Evolutionary conservation across 2,888 invertebrate genomes (phyloP).

Genomic region (Eumerus sabulonum): DNA sequence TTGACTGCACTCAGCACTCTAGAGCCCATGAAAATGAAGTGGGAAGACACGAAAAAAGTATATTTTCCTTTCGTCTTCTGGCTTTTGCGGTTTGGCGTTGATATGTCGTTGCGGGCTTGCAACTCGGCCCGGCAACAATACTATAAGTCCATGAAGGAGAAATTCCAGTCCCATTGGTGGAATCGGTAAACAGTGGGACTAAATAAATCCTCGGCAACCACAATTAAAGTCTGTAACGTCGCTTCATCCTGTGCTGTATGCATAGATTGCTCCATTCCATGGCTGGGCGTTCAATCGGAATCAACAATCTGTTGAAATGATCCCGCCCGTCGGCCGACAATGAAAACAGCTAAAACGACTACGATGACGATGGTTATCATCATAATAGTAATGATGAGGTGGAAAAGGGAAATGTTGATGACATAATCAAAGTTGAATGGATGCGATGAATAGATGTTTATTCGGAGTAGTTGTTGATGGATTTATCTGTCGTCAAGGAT

Average conservation of each 20-base stretch:
- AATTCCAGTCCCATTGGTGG: conserved; percentile 12
- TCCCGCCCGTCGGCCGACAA: conserved; percentile 2
- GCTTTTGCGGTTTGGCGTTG: conserved; percentile 12
- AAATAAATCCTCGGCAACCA: conserved; percentile 54
- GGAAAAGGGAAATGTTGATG: conserved; percentile 16
- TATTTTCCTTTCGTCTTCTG: conserved; percentile 10
- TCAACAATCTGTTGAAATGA: conserved; percentile 37
- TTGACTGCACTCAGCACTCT: conserved; percentile 30
- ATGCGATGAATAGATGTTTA: conserved; percentile 22
- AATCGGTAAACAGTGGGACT: conserved; percentile 53
- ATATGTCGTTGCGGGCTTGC: conserved; percentile 11
- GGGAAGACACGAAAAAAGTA: not conserved
- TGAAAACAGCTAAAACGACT: too few species aligned
- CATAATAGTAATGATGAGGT: not conserved
- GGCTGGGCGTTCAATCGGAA: conserved; percentile 56
- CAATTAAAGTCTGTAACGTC: conserved; percentile 61
- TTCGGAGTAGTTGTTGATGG: conserved; percentile 38
- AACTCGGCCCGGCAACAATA: conserved; percentile 31
- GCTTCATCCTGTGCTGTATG: conserved; percentile 29
- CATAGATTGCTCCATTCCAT: conserved; percentile 46
- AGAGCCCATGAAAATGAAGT: conserved; percentile 41
- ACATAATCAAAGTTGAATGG: conserved; percentile 37
- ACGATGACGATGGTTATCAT: not conserved
- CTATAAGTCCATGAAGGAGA: conserved; percentile 22
- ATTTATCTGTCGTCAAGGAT: conserved; percentile 8